A percentile compares a stretch with the other conserved stretches of the same genome.
Evolutionary conservation across 2,113 vertebrate genomes (phyloP).

Genomic region (Xiphophorus maculatus): DNA sequence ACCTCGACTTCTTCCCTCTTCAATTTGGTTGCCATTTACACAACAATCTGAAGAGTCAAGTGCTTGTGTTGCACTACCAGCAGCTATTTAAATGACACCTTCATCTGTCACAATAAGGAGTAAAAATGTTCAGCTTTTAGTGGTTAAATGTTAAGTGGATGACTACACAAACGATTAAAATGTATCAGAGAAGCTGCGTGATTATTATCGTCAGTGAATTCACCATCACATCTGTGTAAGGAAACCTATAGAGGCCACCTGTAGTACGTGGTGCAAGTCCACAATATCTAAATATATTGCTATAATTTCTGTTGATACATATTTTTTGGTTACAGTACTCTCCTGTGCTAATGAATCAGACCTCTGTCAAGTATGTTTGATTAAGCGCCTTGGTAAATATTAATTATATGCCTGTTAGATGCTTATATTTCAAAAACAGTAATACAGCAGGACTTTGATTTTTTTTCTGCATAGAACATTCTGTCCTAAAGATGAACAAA

Average conservation of each 20-base stretch:
- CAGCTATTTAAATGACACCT: neutral
- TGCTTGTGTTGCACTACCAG: neutral
- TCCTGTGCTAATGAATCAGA: too few species aligned
- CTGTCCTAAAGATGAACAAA: too few species aligned
- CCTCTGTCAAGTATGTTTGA: too few species aligned
- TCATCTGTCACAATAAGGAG: neutral
- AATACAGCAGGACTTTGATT: too few species aligned
- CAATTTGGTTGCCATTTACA: neutral
- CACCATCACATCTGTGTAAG: neutral
- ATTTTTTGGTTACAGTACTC: neutral
- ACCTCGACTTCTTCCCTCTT: constrained; percentile 6
- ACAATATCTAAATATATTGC: neutral
- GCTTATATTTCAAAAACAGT: too few species aligned
- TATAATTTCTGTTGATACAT: neutral
- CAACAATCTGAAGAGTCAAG: neutral
- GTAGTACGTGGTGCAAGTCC: neutral
- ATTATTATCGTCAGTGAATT: constrained; percentile 1
- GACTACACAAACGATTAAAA: neutral
- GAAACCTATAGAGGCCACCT: neutral
- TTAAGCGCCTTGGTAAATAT: too few species aligned
- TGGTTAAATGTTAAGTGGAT: neutral
- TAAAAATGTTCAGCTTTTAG: neutral
- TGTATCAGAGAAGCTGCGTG: neutral
- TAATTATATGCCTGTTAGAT: too few species aligned
- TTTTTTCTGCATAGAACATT: too few species aligned